Evolutionary conservation across 2,113 vertebrate species (phyloP), one percentile per base, ranked within the genome.

Genomic region (Rana temporaria): DNA sequence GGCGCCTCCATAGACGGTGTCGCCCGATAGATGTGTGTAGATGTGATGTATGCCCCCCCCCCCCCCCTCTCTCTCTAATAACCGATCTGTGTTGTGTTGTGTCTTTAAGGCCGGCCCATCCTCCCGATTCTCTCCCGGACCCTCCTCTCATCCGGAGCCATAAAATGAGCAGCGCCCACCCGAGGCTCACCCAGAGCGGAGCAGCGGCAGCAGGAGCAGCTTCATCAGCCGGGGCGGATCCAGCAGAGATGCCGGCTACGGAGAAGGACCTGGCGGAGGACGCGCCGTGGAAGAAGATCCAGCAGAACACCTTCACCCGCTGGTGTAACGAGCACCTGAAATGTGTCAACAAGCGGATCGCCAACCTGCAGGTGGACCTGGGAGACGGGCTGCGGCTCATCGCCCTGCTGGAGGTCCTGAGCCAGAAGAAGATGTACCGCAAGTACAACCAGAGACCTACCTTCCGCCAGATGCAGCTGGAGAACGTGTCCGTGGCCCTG

Each of bases 381-480:
- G 84, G 93, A 87, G 95, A 96, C 84, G 95, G 95, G 73, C 92
- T 96, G 85, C 93, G 95, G 81, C 93, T 96, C 65, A 95, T 96
- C 87, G 93, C 93, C 52, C 92, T 96, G 68, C 92, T 96, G 85
- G 95, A 96, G 89, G 95, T 95, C 64, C 90, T 96, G 86, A 94
- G 93, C 85, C 95, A 95, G 94, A 96, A 95, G 90, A 95, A 95
- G 92, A 95, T 96, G 95, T 95, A 93, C 85, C 85, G 94, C 88
- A 95, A 95, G 86, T 96, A 95, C 91, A 94, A 96, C 91, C 90
- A 94, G 88, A 92, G 95, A 86, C 95, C 95, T 88, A 96, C 92
- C 60, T 96, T 96, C 90, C 90, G 95, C 62, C 95, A 96, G 90
- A 96, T 96, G 95, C 94, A 95, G 90, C 92, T 96, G 90, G 95